Percentiles rank a stretch among this genome's conserved stretches.
These are phyloP conservation scores for Cinara cedri DNA, from an alignment of 2,888 invertebrate genomes.

Conservation along the genomic window DNA sequence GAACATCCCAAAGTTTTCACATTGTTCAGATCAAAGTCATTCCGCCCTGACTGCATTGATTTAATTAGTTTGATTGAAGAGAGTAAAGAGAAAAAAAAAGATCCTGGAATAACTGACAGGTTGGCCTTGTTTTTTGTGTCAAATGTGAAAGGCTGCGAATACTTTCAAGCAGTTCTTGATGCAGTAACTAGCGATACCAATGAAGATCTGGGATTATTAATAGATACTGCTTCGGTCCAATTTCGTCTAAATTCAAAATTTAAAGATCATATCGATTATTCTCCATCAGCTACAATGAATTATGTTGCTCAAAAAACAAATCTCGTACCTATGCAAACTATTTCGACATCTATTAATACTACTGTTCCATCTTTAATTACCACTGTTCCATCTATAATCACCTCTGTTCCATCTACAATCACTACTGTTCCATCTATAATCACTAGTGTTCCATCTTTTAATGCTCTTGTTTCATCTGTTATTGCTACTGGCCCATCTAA, in stretches of 20 bases:
- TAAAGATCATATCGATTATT: background rate
- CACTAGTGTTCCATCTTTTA: too few species aligned
- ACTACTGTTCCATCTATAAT: too few species aligned
- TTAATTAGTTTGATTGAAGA: conserved; percentile 56
- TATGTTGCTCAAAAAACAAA: background rate
- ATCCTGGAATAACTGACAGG: conserved; percentile 29
- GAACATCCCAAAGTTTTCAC: conserved; percentile 45
- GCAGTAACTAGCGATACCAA: conserved; percentile 9
- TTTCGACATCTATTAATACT: background rate
- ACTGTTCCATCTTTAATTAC: too few species aligned
- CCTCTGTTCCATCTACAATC: too few species aligned
- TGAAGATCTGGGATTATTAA: conserved; percentile 24
- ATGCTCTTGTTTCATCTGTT: too few species aligned
- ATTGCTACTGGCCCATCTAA: too few species aligned
- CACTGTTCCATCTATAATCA: too few species aligned
- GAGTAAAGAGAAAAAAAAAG: conserved; percentile 44
- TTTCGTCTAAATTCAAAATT: conserved; percentile 14
- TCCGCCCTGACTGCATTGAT: conserved; percentile 54
- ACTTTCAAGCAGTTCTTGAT: conserved; percentile 19
- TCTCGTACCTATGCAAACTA: background rate
- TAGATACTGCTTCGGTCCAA: conserved; percentile 3
- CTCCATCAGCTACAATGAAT: background rate
- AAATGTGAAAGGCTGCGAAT: background rate
- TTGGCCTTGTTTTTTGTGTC: conserved; percentile 48
- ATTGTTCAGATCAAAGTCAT: conserved; percentile 47